Conservation (phyloP, 1,140 invertebrate species). For the Aphelinus atriplicis region DNA sequence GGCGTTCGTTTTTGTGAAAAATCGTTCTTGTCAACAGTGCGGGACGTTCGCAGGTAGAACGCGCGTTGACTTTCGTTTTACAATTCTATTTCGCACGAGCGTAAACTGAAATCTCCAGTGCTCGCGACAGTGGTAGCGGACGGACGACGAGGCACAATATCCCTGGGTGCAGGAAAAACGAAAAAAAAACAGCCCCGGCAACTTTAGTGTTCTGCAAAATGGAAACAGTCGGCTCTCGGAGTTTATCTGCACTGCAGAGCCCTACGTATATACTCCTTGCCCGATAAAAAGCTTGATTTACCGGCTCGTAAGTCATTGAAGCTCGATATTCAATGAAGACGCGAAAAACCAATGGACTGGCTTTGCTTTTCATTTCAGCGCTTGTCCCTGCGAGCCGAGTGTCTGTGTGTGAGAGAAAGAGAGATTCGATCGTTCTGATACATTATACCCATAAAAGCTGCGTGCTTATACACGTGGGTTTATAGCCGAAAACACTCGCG, state of each 20-base stretch:
- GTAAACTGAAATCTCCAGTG: constrained; percentile 6
- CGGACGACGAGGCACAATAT: too few species aligned
- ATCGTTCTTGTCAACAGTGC: too few species aligned
- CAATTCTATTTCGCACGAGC: constrained; percentile 1
- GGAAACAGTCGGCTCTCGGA: neutral
- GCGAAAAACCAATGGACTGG: too few species aligned
- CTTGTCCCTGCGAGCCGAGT: too few species aligned
- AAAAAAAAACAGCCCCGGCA: neutral
- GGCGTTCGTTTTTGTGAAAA: neutral
- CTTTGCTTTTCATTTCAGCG: too few species aligned
- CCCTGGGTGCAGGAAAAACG: too few species aligned
- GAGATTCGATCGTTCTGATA: too few species aligned
- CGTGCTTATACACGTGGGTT: too few species aligned
- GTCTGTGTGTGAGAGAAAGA: too few species aligned
- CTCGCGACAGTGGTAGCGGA: neutral
- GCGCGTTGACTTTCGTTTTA: constrained; percentile 11
- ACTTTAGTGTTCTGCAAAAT: constrained; percentile 25
- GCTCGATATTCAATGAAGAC: constrained; percentile 18
- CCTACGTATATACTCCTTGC: neutral
- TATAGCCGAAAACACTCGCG: too few species aligned
- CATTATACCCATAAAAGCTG: too few species aligned
- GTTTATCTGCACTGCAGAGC: neutral
- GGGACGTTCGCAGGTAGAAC: too few species aligned
- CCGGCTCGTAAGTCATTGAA: constrained; percentile 26
- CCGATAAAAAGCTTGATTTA: constrained; percentile 31